These are phyloP conservation scores for Thunnus maccoyii DNA, from an alignment of 2,113 vertebrate genomes.

Conservation along the genomic window DNA sequence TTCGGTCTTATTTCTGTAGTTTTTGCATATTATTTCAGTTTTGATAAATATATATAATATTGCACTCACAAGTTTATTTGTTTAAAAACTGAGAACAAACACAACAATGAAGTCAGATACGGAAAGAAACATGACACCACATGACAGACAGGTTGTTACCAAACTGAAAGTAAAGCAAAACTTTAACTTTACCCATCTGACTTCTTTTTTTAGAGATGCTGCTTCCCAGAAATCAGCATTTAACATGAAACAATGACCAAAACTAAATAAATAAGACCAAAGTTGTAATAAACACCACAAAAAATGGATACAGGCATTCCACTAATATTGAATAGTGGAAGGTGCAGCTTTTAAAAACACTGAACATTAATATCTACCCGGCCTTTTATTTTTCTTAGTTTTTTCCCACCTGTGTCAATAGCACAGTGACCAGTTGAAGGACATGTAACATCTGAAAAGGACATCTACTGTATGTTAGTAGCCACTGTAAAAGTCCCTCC, in stretches of 20 bases:
- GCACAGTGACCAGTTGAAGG: constrained; percentile 22
- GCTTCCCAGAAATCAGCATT: no score
- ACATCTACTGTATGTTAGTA: constrained; percentile 1
- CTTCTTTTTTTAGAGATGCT: no score
- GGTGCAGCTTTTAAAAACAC: constrained; percentile 64
- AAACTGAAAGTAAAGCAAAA: no score
- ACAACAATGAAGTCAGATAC: no score
- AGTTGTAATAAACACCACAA: constrained; percentile 6
- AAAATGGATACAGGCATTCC: constrained; percentile 46
- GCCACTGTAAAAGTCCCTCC: constrained; percentile 1
- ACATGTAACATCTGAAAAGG: constrained; percentile 2
- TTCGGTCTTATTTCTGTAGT: not conserved
- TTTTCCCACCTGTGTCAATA: not conserved
- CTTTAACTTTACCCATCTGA: no score
- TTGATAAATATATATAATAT: no score
- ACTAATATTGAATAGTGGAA: constrained; percentile 39
- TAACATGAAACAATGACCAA: no score
- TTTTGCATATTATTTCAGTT: not conserved
- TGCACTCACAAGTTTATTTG: no score
- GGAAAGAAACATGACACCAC: no score
- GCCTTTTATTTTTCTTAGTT: not conserved
- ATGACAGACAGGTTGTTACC: no score
- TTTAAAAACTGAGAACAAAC: no score
- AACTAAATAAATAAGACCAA: not conserved
- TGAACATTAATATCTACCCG: constrained; percentile 31